Conservation (phyloP, 2,888 invertebrate species). For the Chaitophorus viminalis region DNA sequence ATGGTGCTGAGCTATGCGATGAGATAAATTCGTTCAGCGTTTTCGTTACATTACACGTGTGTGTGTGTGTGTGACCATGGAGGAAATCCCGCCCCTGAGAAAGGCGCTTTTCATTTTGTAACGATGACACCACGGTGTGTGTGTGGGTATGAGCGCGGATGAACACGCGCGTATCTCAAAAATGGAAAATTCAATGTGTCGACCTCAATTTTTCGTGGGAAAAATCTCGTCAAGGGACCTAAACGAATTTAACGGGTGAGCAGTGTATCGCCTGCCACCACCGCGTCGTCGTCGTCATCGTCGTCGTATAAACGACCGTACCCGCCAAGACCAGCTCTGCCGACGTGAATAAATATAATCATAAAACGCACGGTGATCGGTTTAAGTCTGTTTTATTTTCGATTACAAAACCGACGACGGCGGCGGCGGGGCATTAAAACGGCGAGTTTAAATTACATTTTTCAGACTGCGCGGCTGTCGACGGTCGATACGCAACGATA, state of each 20-base stretch:
- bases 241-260: conserved; percentile 1
- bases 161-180: conserved; percentile 17
- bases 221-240: not conserved
- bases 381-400: conserved; percentile 29
- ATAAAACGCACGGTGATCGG: conserved; percentile 20
- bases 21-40: conserved; percentile 26
- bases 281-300: too few relatives aligned
- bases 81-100: not conserved
- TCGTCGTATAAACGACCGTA: not conserved
- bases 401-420: conserved; percentile 4
- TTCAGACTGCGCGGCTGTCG: not conserved
- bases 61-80: too few relatives aligned
- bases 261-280: not conserved
- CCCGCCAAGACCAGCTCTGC: not conserved
- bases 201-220: not conserved
- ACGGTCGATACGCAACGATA: not conserved
- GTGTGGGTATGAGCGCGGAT: too few relatives aligned
- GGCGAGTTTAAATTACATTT: conserved; percentile 42
- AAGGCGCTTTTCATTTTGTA: conserved; percentile 25
- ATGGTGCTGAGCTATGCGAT: not conserved
- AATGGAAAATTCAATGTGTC: conserved; percentile 32
- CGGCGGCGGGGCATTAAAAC: conserved; percentile 29
- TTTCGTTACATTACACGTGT: not conserved
- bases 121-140: not conserved
- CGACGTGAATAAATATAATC: conserved; percentile 27